Percentiles rank a stretch among this genome's conserved stretches.
phyloP scores from a whole-genome alignment of 2,888 invertebrate species.

The Neoascia interrupta region DNA sequence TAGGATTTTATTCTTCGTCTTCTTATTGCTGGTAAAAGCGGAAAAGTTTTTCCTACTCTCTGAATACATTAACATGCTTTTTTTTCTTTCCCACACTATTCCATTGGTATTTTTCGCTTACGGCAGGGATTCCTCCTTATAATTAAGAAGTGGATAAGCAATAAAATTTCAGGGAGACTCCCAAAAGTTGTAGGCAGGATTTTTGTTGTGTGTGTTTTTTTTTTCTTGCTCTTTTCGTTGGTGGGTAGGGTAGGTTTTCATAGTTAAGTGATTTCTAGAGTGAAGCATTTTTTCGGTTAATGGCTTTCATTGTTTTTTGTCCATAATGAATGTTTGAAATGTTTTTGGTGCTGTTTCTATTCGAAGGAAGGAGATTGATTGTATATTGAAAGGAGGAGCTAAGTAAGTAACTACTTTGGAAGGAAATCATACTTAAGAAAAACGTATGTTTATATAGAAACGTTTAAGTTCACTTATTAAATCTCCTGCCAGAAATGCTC shows the following conservation, averaged over 20 bases:
- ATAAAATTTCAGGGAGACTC: too few relatives aligned
- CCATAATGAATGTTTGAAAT: slow-evolving; percentile 12
- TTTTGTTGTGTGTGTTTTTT: too few relatives aligned
- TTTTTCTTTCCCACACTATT: not conserved
- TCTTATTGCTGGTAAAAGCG: slow-evolving; percentile 23
- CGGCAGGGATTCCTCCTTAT: not conserved
- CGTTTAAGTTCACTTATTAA: too few relatives aligned
- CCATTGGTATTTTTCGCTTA: not conserved
- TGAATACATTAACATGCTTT: slow-evolving; percentile 30
- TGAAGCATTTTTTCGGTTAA: slow-evolving; percentile 8
- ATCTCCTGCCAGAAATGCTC: too few relatives aligned
- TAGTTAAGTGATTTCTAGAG: slow-evolving; percentile 47
- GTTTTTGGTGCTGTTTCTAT: too few relatives aligned
- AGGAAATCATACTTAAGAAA: too few relatives aligned
- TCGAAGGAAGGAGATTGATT: too few relatives aligned
- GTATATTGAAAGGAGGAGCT: too few relatives aligned
- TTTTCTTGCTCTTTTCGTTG: not conserved
- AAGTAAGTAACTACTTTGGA: too few relatives aligned
- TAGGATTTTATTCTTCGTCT: slow-evolving; percentile 40
- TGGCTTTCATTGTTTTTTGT: slow-evolving; percentile 25
- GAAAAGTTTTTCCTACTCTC: slow-evolving; percentile 39
- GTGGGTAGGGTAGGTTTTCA: slow-evolving; percentile 2
- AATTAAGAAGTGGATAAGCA: too few relatives aligned
- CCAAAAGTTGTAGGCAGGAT: too few relatives aligned
- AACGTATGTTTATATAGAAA: too few relatives aligned